Conservation (phyloP, 2,888 invertebrate genomes). For the Spicauda simplicius region DNA sequence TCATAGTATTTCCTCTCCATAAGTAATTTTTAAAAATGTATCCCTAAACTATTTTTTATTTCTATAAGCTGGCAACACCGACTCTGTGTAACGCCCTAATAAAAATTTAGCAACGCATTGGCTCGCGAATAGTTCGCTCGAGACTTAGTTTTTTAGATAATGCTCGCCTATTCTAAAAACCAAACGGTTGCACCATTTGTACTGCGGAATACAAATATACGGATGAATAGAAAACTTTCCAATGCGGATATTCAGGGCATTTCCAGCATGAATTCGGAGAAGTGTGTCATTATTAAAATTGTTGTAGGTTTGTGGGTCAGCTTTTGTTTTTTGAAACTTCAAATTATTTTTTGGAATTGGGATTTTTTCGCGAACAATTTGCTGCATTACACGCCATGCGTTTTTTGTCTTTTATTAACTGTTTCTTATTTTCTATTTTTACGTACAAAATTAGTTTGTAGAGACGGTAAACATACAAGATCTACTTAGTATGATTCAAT, state of each 20-base stretch:
- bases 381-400: background rate
- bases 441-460: too few species aligned
- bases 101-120: slow-evolving; percentile 53
- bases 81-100: slow-evolving; percentile 43
- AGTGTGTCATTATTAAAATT: slow-evolving; percentile 37
- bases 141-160: slow-evolving; percentile 31
- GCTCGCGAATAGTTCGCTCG: slow-evolving; percentile 30
- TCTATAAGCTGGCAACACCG: too few species aligned
- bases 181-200: slow-evolving; percentile 25
- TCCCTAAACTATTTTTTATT: too few species aligned
- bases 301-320: slow-evolving; percentile 37
- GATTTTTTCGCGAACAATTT: background rate
- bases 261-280: slow-evolving; percentile 22
- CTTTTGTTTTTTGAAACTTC: slow-evolving; percentile 29
- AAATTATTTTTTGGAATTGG: slow-evolving; percentile 20
- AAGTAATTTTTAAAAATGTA: too few species aligned
- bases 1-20: too few species aligned
- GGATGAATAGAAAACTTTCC: slow-evolving; percentile 26
- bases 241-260: slow-evolving; percentile 23
- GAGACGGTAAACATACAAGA: too few species aligned
- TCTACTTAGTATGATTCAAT: too few species aligned
- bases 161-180: slow-evolving; percentile 20
- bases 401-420: background rate
- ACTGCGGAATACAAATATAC: slow-evolving; percentile 22
- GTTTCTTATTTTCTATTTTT: background rate